Evolutionary conservation across 2,888 invertebrate genomes (phyloP), one percentile per base, ranked within the genome.

Genomic region (Drosophila lutescens): DNA sequence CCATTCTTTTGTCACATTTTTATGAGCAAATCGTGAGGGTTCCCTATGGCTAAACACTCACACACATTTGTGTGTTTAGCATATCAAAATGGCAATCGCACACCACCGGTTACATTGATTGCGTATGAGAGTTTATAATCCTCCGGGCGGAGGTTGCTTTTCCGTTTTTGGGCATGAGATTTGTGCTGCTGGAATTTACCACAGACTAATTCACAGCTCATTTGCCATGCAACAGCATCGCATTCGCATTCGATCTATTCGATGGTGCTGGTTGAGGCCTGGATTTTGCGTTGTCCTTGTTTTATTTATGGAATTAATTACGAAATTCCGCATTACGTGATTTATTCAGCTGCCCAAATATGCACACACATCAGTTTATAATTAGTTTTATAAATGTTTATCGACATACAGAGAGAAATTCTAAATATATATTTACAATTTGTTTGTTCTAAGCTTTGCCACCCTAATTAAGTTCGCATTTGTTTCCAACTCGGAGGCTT

Each of bases 281-380:
- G 49, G 17, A 10, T n/a, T 59, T 50, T 54, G 23, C 23, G 34
- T 47, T 40, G 49, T 30, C 38, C 41, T 41, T 59, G 47, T 51
- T 80, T 81, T 78, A 76, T 83, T 80, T 69, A 73, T 75, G 78
- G 56, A 60, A 86, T 75, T 75, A 66, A 86, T 86, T 83, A 62
- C 59, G 20, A 23, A 56, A 70, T 58, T 60, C 23, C 51, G 41
- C 51, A 56, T 72, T 56, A 40, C 56, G 55, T 55, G 55, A 66
- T 72, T 57, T 54, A 57, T 23, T 38, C 53, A 26, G 44, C 44
- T 38, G 32, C 6, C 32, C 26, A 41, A 49, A 34, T 62, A 32
- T n/a, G n/a, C 44, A 44, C 44, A 32, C 34, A 32, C 43, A 55
- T 58, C 32, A 3, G 20, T 32, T 53, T 38, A 15, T 46, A 65